Evolutionary conservation across 2,888 invertebrate genomes (phyloP), one percentile per base, ranked within the genome.

Genomic region (Bedellia somnulentella): DNA sequence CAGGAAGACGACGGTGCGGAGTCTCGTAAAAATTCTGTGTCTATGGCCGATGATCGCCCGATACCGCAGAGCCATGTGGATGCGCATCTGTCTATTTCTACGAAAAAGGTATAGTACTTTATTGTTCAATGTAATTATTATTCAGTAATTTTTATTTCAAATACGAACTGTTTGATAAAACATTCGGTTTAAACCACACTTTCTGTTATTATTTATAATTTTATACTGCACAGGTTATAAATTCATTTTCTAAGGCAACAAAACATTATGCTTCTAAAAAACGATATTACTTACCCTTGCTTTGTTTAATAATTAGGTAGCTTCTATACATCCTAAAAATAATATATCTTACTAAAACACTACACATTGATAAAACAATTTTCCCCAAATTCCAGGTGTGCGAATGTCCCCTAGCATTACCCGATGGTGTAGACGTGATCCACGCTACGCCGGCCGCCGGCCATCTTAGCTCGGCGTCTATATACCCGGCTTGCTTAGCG

Each of bases 401-500:
- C 55, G 90, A 91, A 27, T 93, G 95, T 57, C 85, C 87, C 29
- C 71, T 97, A 29, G 87, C 91, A 0, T 57, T 97, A 23, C 93
- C 95, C 0, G 87, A 89, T 34, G 92, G 90, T 3, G 94, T 96
- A 5, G 92, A 93, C 55, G 89, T 97, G 3, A 86, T 93, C 31
- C 93, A 93, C 60, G 96, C 95, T 1, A 86, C 92, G 0, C 93
- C 96, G 0, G 93, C 97, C 0, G 98, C 97, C 1, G 98, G 98
- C 0, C 98, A 98, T 60, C 78, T 98, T 24, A 94, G 96, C 54
- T 97, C 97, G 0, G 94, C 98, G 0, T 95, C 95, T 14, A 94
- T 99, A 47, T 98, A 98, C 68, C 97, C 98, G 3, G 97, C 97
- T n/a, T 99, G 98, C 62, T 85, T 95, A 49, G 95, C 98, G 0